Conservation (phyloP, 92 coral and sea anemone species). For the Phenganax subtilis region DNA sequence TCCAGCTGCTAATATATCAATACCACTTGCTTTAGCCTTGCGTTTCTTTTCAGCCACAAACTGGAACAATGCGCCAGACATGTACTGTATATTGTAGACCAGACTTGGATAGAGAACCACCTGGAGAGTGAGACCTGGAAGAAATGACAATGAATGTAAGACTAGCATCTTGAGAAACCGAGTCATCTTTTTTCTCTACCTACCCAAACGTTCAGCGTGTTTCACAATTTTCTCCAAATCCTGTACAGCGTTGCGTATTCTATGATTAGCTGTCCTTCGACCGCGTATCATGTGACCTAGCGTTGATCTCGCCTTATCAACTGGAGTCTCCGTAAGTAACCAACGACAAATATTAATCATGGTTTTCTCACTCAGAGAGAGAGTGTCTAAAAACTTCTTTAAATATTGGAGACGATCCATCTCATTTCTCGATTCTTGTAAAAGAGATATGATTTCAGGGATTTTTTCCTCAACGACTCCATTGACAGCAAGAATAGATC, state of each 20-base stretch:
- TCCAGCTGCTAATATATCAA: slow-evolving; percentile 89
- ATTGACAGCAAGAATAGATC: slow-evolving; percentile 58
- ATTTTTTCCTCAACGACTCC: slow-evolving; percentile 79
- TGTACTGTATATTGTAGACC: slow-evolving; percentile 75
- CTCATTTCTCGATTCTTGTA: slow-evolving; percentile 71
- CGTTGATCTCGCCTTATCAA: slow-evolving; percentile 62
- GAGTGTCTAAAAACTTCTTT: slow-evolving; percentile 58
- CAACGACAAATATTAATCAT: slow-evolving; percentile 60
- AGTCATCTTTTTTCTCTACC: not conserved
- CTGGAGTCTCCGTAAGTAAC: slow-evolving; percentile 72
- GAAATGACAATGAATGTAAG: slow-evolving; percentile 39
- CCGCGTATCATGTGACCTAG: slow-evolving; percentile 67
- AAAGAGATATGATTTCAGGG: slow-evolving; percentile 58
- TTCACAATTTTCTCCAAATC: slow-evolving; percentile 65
- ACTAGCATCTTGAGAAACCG: not conserved
- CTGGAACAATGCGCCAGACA: slow-evolving; percentile 91
- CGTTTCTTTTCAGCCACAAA: slow-evolving; percentile 89
- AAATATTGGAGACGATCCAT: slow-evolving; percentile 62
- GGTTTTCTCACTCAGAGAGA: slow-evolving; percentile 60
- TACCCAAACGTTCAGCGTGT: slow-evolving; percentile 49
- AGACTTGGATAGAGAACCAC: slow-evolving; percentile 64
- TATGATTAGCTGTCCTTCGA: slow-evolving; percentile 49
- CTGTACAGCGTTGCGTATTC: slow-evolving; percentile 66
- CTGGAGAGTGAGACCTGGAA: slow-evolving; percentile 50
- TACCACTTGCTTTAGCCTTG: slow-evolving; percentile 80